Base-by-base conservation (phyloP, 2,113 vertebrate species). In the Oryzias woworae region DNA sequence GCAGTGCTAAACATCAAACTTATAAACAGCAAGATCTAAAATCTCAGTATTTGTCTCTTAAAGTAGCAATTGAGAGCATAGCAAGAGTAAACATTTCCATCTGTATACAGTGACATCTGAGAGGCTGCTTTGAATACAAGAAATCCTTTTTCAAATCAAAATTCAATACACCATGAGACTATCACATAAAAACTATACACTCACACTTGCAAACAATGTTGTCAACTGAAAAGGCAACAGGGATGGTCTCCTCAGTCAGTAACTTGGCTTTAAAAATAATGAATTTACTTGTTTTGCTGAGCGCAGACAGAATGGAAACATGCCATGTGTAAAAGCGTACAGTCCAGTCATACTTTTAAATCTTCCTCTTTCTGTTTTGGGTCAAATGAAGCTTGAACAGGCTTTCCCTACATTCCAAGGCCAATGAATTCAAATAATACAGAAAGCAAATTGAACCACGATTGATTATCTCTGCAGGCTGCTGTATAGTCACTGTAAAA, bases 141-240 rank as follows among this genome's bases (percentile, higher is more conserved):
- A 77, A 54, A 47, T 31, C 69, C 41, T 66, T 60, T 47, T 66
- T 51, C 18, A 66, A 54, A 61, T 71, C 60, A 53, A 75, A 53
- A 79, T 66, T 63, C 45, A 66, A 22, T 70, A 73, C 65, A 78
- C 66, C 55, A 73, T 50, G 26, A 15, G 66, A 68, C 73, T 75
- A 81, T 75, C 73, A 88, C 81, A 83, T 73, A 66, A 70, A 76
- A 55, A 64, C 69, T 42, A 71, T 54, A 71, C 66, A 69, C 43
- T 58, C 78, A 73, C 78, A 78, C 78, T 69, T 75, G 56, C 55
- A 84, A 75, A 77, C 69, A 81, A 81, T 73, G 58, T 58, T 72
- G 60, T 66, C 63, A 62, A 87, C 79, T 66, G 58, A 47, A 77
- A 91, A 89, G 82, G 84, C 84, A 89, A 82, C 69, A 70, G 65